These are phyloP conservation scores for Magallana gigas DNA, from an alignment of 1,140 invertebrate genomes.

Conservation along the genomic window DNA sequence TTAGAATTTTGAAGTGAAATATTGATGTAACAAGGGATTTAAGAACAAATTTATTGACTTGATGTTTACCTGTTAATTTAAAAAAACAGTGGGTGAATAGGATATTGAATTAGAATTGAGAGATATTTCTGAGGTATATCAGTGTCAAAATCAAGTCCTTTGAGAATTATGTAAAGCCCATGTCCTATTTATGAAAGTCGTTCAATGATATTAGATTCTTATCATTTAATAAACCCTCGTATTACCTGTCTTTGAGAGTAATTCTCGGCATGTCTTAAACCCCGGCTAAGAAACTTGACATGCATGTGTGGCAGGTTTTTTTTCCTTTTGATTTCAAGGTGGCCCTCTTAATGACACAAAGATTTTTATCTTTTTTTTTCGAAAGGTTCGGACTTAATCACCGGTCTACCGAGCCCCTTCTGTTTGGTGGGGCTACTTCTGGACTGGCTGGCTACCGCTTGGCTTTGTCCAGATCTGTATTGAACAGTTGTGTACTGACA, in stretches of 20 bases:
- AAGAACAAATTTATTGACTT: constrained; percentile 27
- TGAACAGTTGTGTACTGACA: constrained; percentile 14
- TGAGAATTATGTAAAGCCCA: constrained; percentile 5
- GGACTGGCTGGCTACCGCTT: neutral
- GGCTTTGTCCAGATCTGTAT: constrained; percentile 1
- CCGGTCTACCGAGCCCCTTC: neutral
- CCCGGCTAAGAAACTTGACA: constrained; percentile 7
- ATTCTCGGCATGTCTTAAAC: constrained; percentile 18
- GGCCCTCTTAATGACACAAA: neutral
- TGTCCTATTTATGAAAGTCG: neutral
- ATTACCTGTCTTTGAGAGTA: neutral
- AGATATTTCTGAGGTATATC: neutral
- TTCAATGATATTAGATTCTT: constrained; percentile 23
- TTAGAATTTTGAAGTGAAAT: constrained; percentile 3
- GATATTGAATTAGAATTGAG: neutral
- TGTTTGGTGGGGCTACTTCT: constrained; percentile 7
- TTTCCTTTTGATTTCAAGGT: constrained; percentile 26
- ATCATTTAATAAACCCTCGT: neutral
- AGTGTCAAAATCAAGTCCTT: neutral
- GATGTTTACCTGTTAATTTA: constrained; percentile 19
- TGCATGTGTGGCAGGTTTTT: constrained; percentile 13
- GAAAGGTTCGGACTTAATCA: constrained; percentile 31
- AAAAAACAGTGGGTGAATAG: constrained; percentile 4
- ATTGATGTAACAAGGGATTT: constrained; percentile 10
- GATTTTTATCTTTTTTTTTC: constrained; percentile 26